These are phyloP conservation scores for Setipinna tenuifilis DNA, from an alignment of 2,797 vertebrate genomes.

Conservation along the genomic window DNA sequence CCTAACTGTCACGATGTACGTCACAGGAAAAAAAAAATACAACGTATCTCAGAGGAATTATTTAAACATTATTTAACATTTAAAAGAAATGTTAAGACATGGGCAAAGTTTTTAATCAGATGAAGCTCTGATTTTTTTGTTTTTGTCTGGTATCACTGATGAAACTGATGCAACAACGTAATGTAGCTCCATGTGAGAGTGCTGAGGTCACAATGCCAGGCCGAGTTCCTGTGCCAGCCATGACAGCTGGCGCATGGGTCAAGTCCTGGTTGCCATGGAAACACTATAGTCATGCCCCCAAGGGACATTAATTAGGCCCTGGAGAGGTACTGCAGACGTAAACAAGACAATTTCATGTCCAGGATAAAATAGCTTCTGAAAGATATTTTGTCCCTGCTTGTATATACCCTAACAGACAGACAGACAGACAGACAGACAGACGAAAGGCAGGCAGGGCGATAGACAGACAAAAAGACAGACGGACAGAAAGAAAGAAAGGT, in stretches of 20 bases:
- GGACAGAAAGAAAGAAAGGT: neutral
- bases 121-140: neutral
- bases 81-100: neutral
- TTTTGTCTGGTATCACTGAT: neutral
- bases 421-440: neutral
- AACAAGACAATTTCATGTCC: neutral
- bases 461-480: neutral
- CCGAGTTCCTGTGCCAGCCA: neutral
- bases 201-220: neutral
- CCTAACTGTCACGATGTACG: neutral
- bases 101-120: neutral
- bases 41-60: neutral
- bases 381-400: neutral
- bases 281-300: neutral
- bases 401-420: neutral
- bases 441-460: neutral
- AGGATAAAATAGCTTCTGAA: neutral
- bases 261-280: slow-evolving; percentile 2
- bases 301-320: neutral
- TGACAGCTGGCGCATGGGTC: slow-evolving; percentile 18
- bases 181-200: neutral
- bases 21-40: neutral
- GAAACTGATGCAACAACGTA: neutral
- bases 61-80: too few relatives aligned
- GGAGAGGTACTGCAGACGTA: neutral